Base-by-base conservation (phyloP, 2,797 vertebrate genomes). In the Clamator glandarius region DNA sequence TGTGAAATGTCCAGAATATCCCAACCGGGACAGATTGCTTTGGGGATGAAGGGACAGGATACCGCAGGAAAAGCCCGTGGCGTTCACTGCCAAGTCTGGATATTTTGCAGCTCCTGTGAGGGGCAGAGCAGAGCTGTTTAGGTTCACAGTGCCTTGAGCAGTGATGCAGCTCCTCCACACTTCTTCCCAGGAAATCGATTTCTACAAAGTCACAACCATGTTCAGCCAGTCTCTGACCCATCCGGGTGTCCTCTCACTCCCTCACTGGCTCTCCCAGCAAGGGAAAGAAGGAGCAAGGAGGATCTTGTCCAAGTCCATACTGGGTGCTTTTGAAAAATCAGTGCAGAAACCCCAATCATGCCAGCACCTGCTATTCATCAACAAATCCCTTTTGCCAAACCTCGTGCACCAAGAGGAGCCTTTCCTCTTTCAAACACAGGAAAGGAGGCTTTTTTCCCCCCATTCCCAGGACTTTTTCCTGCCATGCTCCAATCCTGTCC, bases 1-100 rank as follows among this genome's bases (percentile, higher is more conserved):
- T 51, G 48, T 0, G 2, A n/a, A 68, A 24, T 0, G 0, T 41
- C 59, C 69, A 4, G 74, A 6, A 9, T 23, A 48, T 44, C 39
- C 26, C 82, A 80, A 52, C 25, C 36, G 6, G 1, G 24, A 9
- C 3, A 19, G 70, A 31, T 33, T 59, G 41, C 24, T 16, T 3
- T 73, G 46, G 55, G 55, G 29, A 39, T 25, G 52, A 74, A 70
- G 41, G 55, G 57, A n/a, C 46, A 36, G 51, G 57, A 44, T 46
- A 63, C 13, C 17, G 23, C 0, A 2, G 63, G 41, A 55, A 69
- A 66, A 66, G 68, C n/a, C 66, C 29, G 3, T 52, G 44, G 29
- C 39, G 67, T 35, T 18, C 5, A 6, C 18, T 80, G 73, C 68
- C 79, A 74, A 5, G 33, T 59, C 35, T 19, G 52, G 57, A 15